Conservation (phyloP, 2,888 invertebrate species). For the Ellobium chinense region DNA sequence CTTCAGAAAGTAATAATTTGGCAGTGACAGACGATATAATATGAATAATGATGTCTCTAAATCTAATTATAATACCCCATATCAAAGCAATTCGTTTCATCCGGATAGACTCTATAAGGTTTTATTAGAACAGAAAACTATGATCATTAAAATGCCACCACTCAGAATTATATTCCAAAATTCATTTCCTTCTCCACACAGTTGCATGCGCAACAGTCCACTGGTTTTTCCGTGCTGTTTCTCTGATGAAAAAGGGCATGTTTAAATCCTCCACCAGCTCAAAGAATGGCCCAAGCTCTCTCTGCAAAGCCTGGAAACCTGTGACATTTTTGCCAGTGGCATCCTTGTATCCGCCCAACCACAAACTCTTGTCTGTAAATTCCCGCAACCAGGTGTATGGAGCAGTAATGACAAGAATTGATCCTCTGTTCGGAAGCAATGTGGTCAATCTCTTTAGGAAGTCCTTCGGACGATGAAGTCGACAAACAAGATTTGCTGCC, state of each 20-base stretch:
- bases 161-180: no score
- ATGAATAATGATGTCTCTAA: no score
- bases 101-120: no score
- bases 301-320: slow-evolving; percentile 72
- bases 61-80: no score
- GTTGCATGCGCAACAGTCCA: slow-evolving; percentile 78
- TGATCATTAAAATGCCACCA: no score
- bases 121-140: no score
- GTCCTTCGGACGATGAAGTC: slow-evolving; percentile 70
- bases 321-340: slow-evolving; percentile 62
- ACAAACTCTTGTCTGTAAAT: slow-evolving; percentile 72
- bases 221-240: slow-evolving; percentile 77
- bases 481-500: slow-evolving; percentile 76
- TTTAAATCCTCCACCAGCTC: slow-evolving; percentile 70
- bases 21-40: no score
- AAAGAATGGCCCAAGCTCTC: slow-evolving; percentile 65
- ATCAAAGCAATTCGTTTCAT: no score
- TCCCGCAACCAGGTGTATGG: slow-evolving; percentile 76
- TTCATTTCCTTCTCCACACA: slow-evolving; percentile 72
- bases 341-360: slow-evolving; percentile 74
- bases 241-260: slow-evolving; percentile 77
- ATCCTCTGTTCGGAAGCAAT: slow-evolving; percentile 72
- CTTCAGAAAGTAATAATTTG: no score
- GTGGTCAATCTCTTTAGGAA: slow-evolving; percentile 70
- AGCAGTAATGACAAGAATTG: slow-evolving; percentile 75